Conservation (phyloP, 2,113 vertebrate genomes). For the Rhadina sibilatrix region DNA sequence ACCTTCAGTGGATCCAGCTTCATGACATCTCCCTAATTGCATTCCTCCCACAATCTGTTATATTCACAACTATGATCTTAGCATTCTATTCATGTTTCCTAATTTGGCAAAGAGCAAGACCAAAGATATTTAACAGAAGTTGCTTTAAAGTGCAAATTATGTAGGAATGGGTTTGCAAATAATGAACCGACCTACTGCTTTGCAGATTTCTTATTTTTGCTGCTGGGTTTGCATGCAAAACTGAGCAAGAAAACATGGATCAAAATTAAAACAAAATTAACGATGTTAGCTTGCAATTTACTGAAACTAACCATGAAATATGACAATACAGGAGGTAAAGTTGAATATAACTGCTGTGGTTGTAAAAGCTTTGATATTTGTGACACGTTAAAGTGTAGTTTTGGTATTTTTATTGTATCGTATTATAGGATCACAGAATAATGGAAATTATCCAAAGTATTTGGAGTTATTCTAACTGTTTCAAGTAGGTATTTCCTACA, state of each 20-base stretch:
- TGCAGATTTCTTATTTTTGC: neutral
- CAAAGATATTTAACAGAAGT: neutral
- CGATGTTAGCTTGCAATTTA: neutral
- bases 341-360: neutral
- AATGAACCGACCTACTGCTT: neutral
- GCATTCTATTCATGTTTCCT: neutral
- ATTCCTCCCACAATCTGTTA: neutral
- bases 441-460: neutral
- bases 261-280: neutral
- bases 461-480: neutral
- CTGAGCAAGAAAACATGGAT: neutral
- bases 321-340: neutral
- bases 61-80: neutral
- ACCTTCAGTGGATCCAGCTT: constrained; percentile 4
- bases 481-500: neutral
- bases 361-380: neutral
- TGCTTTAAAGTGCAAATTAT: neutral
- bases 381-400: neutral
- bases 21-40: neutral
- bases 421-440: neutral
- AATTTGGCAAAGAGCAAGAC: neutral
- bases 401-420: neutral
- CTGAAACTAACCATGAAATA: neutral
- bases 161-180: neutral
- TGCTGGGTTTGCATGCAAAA: neutral